Percentiles rank a stretch among this genome's conserved stretches.
Conservation (phyloP, 2,888 invertebrate genomes). For the Polia nebulosa region DNA sequence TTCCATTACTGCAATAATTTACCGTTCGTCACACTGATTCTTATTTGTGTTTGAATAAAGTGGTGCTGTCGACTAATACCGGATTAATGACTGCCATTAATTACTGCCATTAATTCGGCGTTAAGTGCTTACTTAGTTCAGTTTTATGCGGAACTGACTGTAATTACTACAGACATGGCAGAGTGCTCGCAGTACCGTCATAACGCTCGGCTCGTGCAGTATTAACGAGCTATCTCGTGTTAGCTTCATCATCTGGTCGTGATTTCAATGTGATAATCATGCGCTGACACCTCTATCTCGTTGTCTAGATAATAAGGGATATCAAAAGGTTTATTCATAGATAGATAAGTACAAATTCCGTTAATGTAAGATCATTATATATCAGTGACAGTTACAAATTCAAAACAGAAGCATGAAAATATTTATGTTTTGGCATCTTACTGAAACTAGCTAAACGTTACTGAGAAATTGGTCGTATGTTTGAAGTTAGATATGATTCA, state of each 20-base stretch:
- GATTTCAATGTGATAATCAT: slow-evolving; percentile 35
- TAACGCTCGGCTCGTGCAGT: slow-evolving; percentile 38
- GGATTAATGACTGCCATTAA: slow-evolving; percentile 64
- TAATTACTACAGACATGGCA: slow-evolving; percentile 51
- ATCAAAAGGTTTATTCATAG: not conserved
- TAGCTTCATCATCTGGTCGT: slow-evolving; percentile 28
- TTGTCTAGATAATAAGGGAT: slow-evolving; percentile 1
- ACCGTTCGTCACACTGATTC: slow-evolving; percentile 43
- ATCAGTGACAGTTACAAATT: slow-evolving; percentile 33
- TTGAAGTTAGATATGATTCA: slow-evolving; percentile 54
- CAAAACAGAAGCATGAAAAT: slow-evolving; percentile 29
- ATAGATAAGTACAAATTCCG: not conserved
- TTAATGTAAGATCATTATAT: slow-evolving; percentile 26
- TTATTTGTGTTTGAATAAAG: slow-evolving; percentile 35
- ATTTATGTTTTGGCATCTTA: slow-evolving; percentile 25
- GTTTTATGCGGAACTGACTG: slow-evolving; percentile 58
- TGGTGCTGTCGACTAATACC: slow-evolving; percentile 47
- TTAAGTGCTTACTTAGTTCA: slow-evolving; percentile 63
- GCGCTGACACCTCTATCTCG: slow-evolving; percentile 13
- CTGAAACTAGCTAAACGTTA: slow-evolving; percentile 15
- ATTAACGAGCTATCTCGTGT: slow-evolving; percentile 23
- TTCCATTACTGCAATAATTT: slow-evolving; percentile 24
- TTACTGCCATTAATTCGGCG: slow-evolving; percentile 61
- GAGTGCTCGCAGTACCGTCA: slow-evolving; percentile 40
- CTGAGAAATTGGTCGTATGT: slow-evolving; percentile 31